These are phyloP conservation scores for Sebastes itinus DNA, from an alignment of 2,797 vertebrate genomes.

Conservation along the genomic window DNA sequence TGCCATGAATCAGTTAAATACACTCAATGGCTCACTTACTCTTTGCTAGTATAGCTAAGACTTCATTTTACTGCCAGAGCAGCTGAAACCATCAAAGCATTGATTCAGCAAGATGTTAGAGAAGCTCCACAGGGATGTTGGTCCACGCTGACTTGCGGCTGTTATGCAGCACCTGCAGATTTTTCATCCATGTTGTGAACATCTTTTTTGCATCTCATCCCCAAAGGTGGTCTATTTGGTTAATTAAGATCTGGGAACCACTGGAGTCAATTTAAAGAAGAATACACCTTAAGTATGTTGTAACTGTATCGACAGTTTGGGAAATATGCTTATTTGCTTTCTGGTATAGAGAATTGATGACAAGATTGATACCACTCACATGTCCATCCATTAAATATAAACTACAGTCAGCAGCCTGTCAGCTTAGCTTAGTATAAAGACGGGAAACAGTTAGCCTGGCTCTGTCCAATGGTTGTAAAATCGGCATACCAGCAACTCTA, in stretches of 20 bases:
- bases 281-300: not conserved
- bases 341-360: not conserved
- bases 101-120: slow-evolving; percentile 30
- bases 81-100: slow-evolving; percentile 32
- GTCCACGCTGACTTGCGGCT: slow-evolving; percentile 15
- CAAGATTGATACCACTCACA: not conserved
- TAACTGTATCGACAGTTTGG: not conserved
- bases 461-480: too few species aligned
- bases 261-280: not conserved
- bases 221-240: not conserved
- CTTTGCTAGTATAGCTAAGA: not conserved
- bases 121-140: slow-evolving; percentile 12
- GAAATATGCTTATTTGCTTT: not conserved
- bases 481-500: too few species aligned
- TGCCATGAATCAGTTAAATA: slow-evolving; percentile 16
- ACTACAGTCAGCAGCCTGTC: not conserved
- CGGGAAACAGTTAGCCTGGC: too few species aligned
- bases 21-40: not conserved
- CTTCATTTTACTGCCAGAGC: not conserved
- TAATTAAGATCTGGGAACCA: not conserved
- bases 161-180: slow-evolving; percentile 30
- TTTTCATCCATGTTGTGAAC: slow-evolving; percentile 18
- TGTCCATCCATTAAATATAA: not conserved
- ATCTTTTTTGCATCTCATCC: not conserved
- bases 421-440: too few species aligned